phyloP scores from a whole-genome alignment of 2,113 vertebrate species.

The Sinocyclocheilus anophthalmus region DNA sequence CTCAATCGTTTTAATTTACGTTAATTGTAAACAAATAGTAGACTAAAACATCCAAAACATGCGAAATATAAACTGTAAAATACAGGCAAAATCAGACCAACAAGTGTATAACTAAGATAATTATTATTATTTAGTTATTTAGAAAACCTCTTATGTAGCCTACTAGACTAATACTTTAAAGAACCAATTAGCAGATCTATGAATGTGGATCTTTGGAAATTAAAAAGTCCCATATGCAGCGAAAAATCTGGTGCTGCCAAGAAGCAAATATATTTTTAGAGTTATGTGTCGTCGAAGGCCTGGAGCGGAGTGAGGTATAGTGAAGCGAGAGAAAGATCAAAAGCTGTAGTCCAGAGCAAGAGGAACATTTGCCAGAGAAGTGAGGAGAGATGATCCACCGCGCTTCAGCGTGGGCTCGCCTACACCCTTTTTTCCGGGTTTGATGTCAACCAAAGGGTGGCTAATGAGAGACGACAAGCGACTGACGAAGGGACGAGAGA shows the following conservation, averaged over 20 bases:
- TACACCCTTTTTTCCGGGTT: constrained; percentile 43
- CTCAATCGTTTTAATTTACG: not conserved
- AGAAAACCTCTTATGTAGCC: not conserved
- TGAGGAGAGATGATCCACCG: constrained; percentile 23
- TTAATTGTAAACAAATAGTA: not conserved
- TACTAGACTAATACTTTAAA: not conserved
- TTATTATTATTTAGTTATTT: not conserved
- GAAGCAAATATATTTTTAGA: not conserved
- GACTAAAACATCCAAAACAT: not conserved
- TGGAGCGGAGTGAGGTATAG: not conserved
- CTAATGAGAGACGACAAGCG: constrained; percentile 79
- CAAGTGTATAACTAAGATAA: not conserved
- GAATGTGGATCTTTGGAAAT: not conserved
- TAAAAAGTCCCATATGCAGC: not conserved
- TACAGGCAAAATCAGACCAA: not conserved
- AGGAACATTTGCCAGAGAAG: not conserved
- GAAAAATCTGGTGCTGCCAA: not conserved
- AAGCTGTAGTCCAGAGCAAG: not conserved
- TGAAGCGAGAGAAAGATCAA: not conserved
- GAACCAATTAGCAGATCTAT: not conserved
- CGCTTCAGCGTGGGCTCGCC: constrained; percentile 40
- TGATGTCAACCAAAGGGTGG: constrained; percentile 70
- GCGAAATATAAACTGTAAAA: not conserved
- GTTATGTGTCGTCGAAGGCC: not conserved
- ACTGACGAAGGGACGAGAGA: constrained; percentile 72